Conservation (phyloP, 1,140 invertebrate genomes). For the Cotesia vestalis region DNA sequence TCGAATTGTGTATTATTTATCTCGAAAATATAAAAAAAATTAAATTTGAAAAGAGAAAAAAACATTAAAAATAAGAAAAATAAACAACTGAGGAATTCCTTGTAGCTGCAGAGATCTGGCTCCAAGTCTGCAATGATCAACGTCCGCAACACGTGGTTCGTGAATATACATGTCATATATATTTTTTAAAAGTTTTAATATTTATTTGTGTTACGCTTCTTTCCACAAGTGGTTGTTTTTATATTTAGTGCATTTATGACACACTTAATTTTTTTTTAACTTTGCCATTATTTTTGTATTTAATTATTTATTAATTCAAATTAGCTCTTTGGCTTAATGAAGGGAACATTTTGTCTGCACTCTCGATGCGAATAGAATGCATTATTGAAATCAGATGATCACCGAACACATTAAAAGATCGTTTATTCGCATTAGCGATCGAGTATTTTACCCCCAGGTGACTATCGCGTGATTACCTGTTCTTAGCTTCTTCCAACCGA, state of each 20-base stretch:
- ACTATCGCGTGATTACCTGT: slow-evolving; percentile 12
- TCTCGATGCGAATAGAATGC: background rate
- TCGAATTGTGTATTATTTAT: background rate
- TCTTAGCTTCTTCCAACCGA: background rate
- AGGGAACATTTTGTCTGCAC: background rate
- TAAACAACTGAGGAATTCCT: slow-evolving; percentile 15
- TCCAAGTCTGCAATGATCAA: slow-evolving; percentile 51
- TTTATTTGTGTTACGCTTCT: background rate
- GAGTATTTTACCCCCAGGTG: too few species aligned
- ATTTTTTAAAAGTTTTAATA: background rate
- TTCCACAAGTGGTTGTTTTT: too few species aligned
- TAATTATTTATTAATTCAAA: too few species aligned
- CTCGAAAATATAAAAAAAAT: too few species aligned
- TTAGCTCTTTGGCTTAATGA: too few species aligned
- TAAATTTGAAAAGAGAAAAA: slow-evolving; percentile 25
- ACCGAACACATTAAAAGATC: too few species aligned
- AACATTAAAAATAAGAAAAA: background rate
- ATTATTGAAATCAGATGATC: too few species aligned
- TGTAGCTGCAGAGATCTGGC: slow-evolving; percentile 39
- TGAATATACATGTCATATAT: slow-evolving; percentile 31
- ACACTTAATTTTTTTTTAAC: too few species aligned
- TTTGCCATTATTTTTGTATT: too few species aligned
- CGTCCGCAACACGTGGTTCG: slow-evolving; percentile 59
- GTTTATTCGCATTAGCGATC: too few species aligned
- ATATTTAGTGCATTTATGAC: too few species aligned